Evolutionary conservation across 2,888 invertebrate species (phyloP), one percentile per base, ranked within the genome.

Genomic region (Nemotelus pantherinus): DNA sequence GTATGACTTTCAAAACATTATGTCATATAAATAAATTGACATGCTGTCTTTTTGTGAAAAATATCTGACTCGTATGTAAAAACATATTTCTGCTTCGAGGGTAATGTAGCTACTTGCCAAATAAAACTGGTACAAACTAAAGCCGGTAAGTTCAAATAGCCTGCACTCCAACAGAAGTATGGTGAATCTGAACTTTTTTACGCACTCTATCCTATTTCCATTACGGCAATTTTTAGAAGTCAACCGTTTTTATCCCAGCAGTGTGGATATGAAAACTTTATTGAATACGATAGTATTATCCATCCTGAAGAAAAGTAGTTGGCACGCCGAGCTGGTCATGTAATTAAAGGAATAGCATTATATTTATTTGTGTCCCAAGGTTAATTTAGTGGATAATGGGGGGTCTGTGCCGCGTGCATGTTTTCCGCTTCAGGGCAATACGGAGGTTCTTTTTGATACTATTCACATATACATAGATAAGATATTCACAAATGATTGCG

Each of bases 341-440:
- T 74, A 74, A 74, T 74, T 74, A 74, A 74, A 63, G 74, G 74
- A 74, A 74, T 74, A 63, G 74, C 63, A 74, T 72, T 72, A 58
- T 74, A 74, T 74, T 74, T 74, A 53, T 74, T 74, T 50, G 48
- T 4, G 25, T 41, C 68, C 74, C 74, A 74, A 63, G 74, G 74
- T 74, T 74, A 74, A 74, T 74, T 74, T 60, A 74, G 63, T 74
- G 74, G 50, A 74, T 74, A 47, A 60, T 63, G 63, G 63, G 45
- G 50, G 25, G 58, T 48, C 70, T 9, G 67, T 6, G 55, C 50
- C 55, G 3, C 50, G 50, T 63, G 60, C 60, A 63, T 74, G 63
- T 60, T 60, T 48, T 74, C 63, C 60, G 50, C 71, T 44, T 44
- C 58, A 25, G 7, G 7, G 45, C 39, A 25, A 25, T 25, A 25